Evolutionary conservation across 2,888 invertebrate species (phyloP), one percentile per base, ranked within the genome.

Genomic region (Rotaria macrura): DNA sequence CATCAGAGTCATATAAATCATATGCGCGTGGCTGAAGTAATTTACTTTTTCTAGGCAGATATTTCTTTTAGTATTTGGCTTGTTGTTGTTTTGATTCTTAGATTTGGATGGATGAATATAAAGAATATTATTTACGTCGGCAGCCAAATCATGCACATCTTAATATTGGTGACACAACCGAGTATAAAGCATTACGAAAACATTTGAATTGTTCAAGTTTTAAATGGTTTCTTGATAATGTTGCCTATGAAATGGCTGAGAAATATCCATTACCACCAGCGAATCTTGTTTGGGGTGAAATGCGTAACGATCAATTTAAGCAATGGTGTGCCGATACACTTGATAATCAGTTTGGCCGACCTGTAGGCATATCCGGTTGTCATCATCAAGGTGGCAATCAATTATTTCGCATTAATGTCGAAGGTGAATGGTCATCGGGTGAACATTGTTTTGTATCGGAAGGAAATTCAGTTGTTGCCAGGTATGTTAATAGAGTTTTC

Each of bases 1-100:
- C 91, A 93, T 98, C 87, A 96, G 96, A 47, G 97, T 97, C 89
- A 98, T 98, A 98, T 93, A 97, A 97, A 97, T 91, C 97, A 97
- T 89, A 97, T 97, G 91, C 92, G 97, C 85, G 98, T 99, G 0
- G 96, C 98, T 86, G 98, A 98, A 91, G 97, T 97, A 49, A 0
- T 99, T 98, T 98, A 96, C 99, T 20, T 34, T 29, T 29, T 3
- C 6, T 34, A 23, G 23, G 1, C 25, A 20, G 1, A 5, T 20
- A 2, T 38, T 34, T 65, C 17, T 20, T 34, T 20, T 7, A 6
- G 4, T 38, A 25, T 57, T n/a, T 57, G 4, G 1, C 14, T 7
- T 49, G 12, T 49, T 49, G 2, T 49, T 17, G 25, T 38, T 34
- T 65, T 1, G n/a, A n/a, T 20, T 65, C 14, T 17, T 65, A 65